phyloP scores from a whole-genome alignment of 2,113 vertebrate genomes.

The Chaetorhynchus papuensis region DNA sequence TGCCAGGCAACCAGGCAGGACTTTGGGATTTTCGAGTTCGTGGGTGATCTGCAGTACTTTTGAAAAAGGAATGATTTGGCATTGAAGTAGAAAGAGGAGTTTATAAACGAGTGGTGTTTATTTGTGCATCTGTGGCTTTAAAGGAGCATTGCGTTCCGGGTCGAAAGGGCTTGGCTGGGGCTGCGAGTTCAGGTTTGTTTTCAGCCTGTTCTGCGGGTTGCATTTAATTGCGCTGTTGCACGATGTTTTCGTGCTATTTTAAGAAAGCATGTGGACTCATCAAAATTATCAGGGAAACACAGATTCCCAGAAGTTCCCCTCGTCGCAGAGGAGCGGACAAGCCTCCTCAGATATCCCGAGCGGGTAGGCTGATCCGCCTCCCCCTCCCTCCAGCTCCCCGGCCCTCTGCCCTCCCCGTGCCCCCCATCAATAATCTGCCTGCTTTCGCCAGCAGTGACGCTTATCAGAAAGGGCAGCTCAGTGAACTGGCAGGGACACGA shows the following conservation, averaged over 20 bases:
- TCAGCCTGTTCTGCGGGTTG: not conserved
- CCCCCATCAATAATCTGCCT: not conserved
- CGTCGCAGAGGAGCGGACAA: fast-evolving
- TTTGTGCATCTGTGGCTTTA: not conserved
- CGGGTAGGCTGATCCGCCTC: fast-evolving
- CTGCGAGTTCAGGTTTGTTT: not conserved
- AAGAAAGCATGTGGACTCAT: not conserved
- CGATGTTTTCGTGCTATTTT: not conserved
- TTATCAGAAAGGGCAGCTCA: conserved; percentile 51
- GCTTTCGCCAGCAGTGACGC: not conserved
- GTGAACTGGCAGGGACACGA: conserved; percentile 28
- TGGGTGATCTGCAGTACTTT: not conserved
- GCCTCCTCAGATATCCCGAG: not conserved
- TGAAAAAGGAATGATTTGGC: not conserved
- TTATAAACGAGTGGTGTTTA: not conserved
- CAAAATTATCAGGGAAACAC: not conserved
- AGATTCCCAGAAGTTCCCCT: not conserved
- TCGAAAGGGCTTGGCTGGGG: not conserved
- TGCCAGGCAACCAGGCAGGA: not conserved
- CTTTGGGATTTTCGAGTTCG: not conserved
- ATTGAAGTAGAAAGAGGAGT: not conserved
- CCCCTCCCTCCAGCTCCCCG: fast-evolving
- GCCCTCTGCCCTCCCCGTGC: not conserved
- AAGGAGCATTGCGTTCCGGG: not conserved
- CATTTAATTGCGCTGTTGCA: not conserved